Percentiles rank a stretch among this genome's conserved stretches.
Conservation (phyloP, 1,140 invertebrate species). For the Homarus americanus region DNA sequence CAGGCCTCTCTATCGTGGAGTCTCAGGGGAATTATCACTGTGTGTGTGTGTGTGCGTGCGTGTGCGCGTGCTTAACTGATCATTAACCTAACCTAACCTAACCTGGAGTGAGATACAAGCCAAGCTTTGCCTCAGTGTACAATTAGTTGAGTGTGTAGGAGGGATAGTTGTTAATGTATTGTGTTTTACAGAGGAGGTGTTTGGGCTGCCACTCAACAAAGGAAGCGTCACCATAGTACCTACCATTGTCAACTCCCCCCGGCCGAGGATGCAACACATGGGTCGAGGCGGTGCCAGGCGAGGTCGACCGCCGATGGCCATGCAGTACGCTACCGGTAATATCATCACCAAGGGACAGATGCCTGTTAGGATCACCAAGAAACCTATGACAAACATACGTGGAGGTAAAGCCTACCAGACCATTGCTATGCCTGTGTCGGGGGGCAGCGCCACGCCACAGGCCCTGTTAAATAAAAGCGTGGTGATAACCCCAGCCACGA, state of each 20-base stretch:
- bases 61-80: too few relatives aligned
- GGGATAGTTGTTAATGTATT: too few relatives aligned
- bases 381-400: conserved; percentile 4
- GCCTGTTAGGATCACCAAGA: conserved; percentile 30
- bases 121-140: too few relatives aligned
- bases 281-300: conserved; percentile 25
- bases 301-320: conserved; percentile 52
- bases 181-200: conserved; percentile 59
- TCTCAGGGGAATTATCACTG: too few relatives aligned
- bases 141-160: too few relatives aligned
- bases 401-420: conserved; percentile 39
- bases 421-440: conserved; percentile 3
- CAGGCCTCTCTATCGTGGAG: too few relatives aligned
- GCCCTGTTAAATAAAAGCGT: conserved; percentile 58
- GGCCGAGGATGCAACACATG: conserved; percentile 19
- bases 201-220: conserved; percentile 60
- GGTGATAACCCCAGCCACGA: conserved; percentile 54
- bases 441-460: conserved; percentile 12
- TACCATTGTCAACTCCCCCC: conserved; percentile 40
- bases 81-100: too few relatives aligned
- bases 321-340: conserved; percentile 62
- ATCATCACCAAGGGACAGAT: conserved; percentile 53
- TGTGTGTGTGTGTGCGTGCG: too few relatives aligned
- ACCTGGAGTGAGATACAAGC: too few relatives aligned
- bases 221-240: conserved; percentile 57